Conservation (phyloP, 35 echinoderm and acorn worm genomes). For the Chiridota heheva region DNA sequence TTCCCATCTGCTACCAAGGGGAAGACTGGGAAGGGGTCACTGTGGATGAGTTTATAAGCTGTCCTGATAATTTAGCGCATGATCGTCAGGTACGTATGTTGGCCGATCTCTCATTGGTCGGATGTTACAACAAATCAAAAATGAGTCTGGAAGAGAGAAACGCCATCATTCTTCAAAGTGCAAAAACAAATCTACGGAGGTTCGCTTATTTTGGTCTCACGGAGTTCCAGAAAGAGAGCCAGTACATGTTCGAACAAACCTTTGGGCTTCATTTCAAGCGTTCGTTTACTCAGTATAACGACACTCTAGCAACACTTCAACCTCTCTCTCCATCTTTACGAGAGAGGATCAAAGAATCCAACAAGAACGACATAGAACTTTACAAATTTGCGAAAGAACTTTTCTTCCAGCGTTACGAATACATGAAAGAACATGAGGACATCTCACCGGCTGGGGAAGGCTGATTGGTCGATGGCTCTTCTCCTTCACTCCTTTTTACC, state of each 20-base stretch:
- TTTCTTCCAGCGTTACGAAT: conserved; percentile 68
- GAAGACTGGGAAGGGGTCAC: conserved; percentile 70
- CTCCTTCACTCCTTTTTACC: too few relatives aligned
- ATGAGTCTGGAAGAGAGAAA: conserved; percentile 56
- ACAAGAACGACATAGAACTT: conserved; percentile 64
- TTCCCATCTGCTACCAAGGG: conserved; percentile 59
- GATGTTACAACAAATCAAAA: conserved; percentile 81
- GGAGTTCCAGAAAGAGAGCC: conserved; percentile 75
- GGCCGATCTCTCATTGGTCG: conserved; percentile 73
- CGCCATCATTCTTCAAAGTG: conserved; percentile 69
- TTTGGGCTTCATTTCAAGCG: conserved; percentile 74
- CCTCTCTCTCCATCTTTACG: conserved; percentile 20
- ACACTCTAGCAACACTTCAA: conserved; percentile 46
- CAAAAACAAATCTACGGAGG: conserved; percentile 71
- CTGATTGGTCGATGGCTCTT: too few relatives aligned
- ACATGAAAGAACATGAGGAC: conserved; percentile 54
- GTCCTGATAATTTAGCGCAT: conserved; percentile 75
- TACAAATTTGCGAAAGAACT: conserved; percentile 76
- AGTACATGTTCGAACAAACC: conserved; percentile 90
- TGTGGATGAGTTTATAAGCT: conserved; percentile 77
- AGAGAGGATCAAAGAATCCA: conserved; percentile 38
- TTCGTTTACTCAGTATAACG: conserved; percentile 63
- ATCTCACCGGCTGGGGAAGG: too few relatives aligned
- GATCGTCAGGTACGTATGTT: conserved; percentile 94
- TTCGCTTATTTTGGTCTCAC: conserved; percentile 88